Evolutionary conservation across 2,113 vertebrate genomes (phyloP).

Genomic region (Sardina pilchardus): DNA sequence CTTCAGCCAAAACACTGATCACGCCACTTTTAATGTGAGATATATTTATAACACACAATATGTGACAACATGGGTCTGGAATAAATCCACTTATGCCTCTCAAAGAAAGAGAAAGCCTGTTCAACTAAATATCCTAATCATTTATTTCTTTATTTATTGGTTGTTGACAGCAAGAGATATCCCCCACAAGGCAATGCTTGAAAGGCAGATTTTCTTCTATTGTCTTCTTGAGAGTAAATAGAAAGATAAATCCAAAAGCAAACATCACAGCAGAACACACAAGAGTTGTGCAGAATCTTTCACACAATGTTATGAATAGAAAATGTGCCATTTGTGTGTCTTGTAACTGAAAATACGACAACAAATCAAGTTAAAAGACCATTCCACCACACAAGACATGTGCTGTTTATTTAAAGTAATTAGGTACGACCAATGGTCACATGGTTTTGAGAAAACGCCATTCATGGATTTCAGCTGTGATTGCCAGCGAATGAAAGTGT

Average conservation of each 20-base stretch:
- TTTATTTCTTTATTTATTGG: neutral
- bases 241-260: neutral
- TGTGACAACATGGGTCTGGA: neutral
- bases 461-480: neutral
- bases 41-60: neutral
- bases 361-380: neutral
- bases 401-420: constrained; percentile 4
- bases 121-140: neutral
- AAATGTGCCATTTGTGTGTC: neutral
- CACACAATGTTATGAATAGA: neutral
- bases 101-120: neutral
- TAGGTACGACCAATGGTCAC: neutral
- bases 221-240: neutral
- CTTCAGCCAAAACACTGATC: neutral
- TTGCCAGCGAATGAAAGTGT: neutral
- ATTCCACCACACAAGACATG: neutral
- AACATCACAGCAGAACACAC: neutral
- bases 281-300: neutral
- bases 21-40: neutral
- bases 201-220: neutral
- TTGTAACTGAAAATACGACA: neutral
- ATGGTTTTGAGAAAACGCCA: neutral
- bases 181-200: neutral
- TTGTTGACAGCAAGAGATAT: neutral
- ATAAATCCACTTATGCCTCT: neutral